Conservation (phyloP, 1,140 invertebrate genomes). For the Chrysomallon squamiferum region DNA sequence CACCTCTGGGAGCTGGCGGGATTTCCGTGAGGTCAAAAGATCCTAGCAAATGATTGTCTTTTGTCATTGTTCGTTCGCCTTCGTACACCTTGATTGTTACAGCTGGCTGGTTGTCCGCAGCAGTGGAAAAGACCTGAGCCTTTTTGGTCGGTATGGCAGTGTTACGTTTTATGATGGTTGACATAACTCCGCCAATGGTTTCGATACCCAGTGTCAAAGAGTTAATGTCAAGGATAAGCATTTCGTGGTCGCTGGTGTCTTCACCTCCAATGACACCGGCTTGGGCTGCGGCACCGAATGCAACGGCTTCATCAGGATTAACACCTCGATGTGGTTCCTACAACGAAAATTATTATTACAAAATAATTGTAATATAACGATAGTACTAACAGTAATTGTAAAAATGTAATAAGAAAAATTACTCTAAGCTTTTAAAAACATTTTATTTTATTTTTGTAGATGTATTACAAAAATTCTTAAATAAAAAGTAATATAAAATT, state of each 20-base stretch:
- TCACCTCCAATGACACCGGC: conserved; percentile 77
- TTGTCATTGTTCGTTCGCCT: conserved; percentile 98
- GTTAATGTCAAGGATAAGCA: conserved; percentile 96
- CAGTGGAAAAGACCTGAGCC: conserved; percentile 98
- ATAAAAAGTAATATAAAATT: no score
- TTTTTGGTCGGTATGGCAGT: conserved; percentile 99
- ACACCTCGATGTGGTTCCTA: conserved; percentile 94
- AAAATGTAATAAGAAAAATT: no score
- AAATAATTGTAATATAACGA: no score
- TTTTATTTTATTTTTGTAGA: no score
- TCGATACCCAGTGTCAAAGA: conserved; percentile 98
- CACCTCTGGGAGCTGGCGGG: conserved; percentile 94
- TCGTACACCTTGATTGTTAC: conserved; percentile 98
- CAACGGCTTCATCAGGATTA: conserved; percentile 83
- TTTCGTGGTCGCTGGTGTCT: conserved; percentile 73
- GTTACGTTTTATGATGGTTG: conserved; percentile 96
- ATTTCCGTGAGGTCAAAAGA: conserved; percentile 99
- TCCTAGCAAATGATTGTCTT: conserved; percentile 96
- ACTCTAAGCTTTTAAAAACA: no score
- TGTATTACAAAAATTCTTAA: no score
- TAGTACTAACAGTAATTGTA: no score
- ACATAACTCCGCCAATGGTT: conserved; percentile 99
- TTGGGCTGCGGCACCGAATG: conserved; percentile 98
- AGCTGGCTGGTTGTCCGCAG: conserved; percentile 98
- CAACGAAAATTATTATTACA: no score